Percentiles rank a stretch among this genome's conserved stretches.
phyloP scores from a whole-genome alignment of 2,113 vertebrate species.

The Pitta sordida region DNA sequence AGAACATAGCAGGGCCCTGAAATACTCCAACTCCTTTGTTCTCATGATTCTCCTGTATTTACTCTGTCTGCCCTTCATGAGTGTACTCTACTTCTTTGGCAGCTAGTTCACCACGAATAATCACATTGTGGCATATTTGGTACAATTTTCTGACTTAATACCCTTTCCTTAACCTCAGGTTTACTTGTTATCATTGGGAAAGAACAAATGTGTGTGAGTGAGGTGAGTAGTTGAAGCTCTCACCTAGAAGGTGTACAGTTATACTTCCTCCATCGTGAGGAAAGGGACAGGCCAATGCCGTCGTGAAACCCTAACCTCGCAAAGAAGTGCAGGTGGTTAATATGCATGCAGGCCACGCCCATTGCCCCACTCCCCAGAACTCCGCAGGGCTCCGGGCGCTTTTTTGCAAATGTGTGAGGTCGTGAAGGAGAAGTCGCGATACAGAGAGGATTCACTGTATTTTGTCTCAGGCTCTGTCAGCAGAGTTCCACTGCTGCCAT shows the following conservation, averaged over 20 bases:
- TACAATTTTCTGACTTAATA: neutral
- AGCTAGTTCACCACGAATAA: neutral
- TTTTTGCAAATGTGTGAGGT: too few relatives aligned
- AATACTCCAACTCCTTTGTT: neutral
- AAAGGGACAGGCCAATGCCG: too few relatives aligned
- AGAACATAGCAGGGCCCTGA: neutral
- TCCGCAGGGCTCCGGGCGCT: too few relatives aligned
- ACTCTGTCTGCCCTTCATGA: neutral
- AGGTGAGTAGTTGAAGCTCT: neutral
- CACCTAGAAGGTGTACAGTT: neutral
- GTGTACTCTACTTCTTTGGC: neutral
- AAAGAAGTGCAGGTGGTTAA: too few relatives aligned
- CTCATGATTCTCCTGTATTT: neutral
- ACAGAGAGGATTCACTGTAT: too few relatives aligned
- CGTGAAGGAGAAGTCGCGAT: too few relatives aligned
- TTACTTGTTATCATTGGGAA: neutral
- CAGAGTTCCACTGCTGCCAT: neutral
- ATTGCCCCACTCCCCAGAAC: too few relatives aligned
- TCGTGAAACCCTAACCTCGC: too few relatives aligned
- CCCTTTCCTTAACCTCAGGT: constrained; percentile 1
- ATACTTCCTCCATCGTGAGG: too few relatives aligned
- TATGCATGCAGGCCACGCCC: too few relatives aligned
- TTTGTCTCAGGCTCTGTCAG: neutral
- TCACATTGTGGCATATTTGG: neutral
- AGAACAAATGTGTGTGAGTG: neutral